Evolutionary conservation across 2,797 vertebrate genomes (phyloP), one percentile per base, ranked within the genome.

Genomic region (Mormyrops attenuatus): DNA sequence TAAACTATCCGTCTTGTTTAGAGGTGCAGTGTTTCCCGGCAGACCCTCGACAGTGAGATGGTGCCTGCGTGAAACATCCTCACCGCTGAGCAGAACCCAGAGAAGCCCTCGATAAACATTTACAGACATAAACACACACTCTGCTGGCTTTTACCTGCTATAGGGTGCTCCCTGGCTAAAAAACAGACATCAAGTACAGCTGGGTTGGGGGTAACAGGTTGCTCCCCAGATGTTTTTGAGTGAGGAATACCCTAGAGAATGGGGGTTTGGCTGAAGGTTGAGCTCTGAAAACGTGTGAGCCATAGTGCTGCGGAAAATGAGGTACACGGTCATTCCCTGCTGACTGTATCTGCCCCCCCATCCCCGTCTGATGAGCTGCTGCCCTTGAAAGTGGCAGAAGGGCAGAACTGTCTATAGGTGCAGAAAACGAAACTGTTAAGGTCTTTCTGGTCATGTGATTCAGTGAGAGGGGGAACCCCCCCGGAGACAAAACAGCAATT

Each of bases 381-480:
- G 26, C 53, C 53, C 85, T 87, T 87, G 85, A 57, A 87, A 87
- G 53, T n/a, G 30, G 22, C 26, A 34, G 17, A 57, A 57, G 50
- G 85, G 53, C 17, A 60, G 8, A 60, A 60, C 50, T 41, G 44
- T 85, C 47, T 30, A 87, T 55, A 57, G 11, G 26, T 57, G 50
- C 34, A 60, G 85, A 13, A 57, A 52, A 34, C 7, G 1, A 87
- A 57, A 26, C 85, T 0, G 15, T 41, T 57, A 38, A 57, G 52
- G 85, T 87, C 50, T 57, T 87, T 60, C 13, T 87, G 53, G 15
- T 57, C 30, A 41, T 41, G 85, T 87, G 85, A 34, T 87, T 52
- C 30, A 11, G 26, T 17, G 22, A 17, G 52, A 20, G 9, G 15
- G 50, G 52, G 2, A 3, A 0, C 26, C 63, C 63, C 63, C 63